These are phyloP conservation scores for Zosterops japonicus DNA, from an alignment of 2,113 vertebrate genomes.

Conservation along the genomic window DNA sequence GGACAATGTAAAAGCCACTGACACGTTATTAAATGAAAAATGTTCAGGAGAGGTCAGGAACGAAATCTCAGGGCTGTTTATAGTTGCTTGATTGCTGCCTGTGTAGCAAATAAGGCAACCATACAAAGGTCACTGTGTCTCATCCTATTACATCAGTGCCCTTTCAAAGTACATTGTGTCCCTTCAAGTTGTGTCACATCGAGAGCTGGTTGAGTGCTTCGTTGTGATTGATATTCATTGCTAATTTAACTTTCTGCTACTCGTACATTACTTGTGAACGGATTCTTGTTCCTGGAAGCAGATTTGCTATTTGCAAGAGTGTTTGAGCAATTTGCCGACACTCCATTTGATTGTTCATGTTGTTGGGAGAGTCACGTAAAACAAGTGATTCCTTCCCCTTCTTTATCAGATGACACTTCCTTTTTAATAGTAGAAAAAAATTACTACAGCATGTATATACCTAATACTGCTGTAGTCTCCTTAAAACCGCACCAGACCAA, in stretches of 20 bases:
- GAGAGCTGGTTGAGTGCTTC: constrained; percentile 36
- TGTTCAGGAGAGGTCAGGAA: constrained; percentile 58
- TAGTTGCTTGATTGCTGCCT: constrained; percentile 59
- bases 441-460: not conserved
- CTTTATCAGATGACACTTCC: not conserved
- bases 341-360: not conserved
- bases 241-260: constrained; percentile 53
- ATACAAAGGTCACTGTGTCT: constrained; percentile 63
- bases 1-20: constrained; percentile 41
- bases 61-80: constrained; percentile 51
- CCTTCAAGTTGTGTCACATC: constrained; percentile 67
- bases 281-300: constrained; percentile 2
- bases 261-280: not conserved
- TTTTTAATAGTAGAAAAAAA: not conserved
- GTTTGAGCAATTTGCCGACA: not conserved
- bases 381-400: not conserved
- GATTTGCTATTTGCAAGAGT: not conserved
- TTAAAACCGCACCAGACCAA: not conserved
- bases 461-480: not conserved
- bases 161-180: constrained; percentile 68
- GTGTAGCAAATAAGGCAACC: constrained; percentile 57
- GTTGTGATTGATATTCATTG: constrained; percentile 61
- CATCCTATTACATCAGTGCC: constrained; percentile 68
- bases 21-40: constrained; percentile 62
- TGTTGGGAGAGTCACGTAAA: not conserved